Percentiles rank a stretch among this genome's conserved stretches.
Conservation (phyloP, 37 sponge, comb jelly and placozoan species). For the Beroe forskalii region DNA sequence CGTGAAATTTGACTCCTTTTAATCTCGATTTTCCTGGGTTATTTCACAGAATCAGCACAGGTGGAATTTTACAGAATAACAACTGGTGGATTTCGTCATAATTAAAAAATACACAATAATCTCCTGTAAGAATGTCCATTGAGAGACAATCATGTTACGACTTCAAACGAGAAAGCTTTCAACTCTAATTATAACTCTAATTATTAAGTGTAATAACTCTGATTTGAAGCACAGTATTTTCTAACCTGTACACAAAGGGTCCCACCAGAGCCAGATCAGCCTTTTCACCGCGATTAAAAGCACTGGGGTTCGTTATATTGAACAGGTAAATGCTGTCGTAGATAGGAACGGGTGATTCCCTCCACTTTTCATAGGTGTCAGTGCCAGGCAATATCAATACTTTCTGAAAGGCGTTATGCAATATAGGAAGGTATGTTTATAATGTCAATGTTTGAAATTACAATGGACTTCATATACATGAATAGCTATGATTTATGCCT, state of each 20-base stretch:
- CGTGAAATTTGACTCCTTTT: conserved; percentile 6
- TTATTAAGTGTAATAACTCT: no score
- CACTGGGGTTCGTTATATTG: conserved; percentile 16
- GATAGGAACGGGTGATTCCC: conserved; percentile 3
- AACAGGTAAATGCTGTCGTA: conserved; percentile 36
- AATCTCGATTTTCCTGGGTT: conserved; percentile 27
- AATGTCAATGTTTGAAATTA: neutral
- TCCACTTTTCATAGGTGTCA: conserved; percentile 29
- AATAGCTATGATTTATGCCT: no score
- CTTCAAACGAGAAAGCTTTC: no score
- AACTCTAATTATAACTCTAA: no score
- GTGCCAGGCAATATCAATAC: neutral
- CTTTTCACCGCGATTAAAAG: conserved; percentile 18
- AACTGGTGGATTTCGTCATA: no score
- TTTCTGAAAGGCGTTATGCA: neutral
- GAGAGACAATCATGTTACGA: no score
- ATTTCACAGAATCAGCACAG: neutral
- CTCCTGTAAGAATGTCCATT: no score
- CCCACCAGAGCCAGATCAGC: neutral
- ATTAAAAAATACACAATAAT: no score
- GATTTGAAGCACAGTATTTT: no score
- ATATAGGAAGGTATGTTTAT: neutral
- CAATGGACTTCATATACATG: no score
- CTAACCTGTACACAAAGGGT: conserved; percentile 36
- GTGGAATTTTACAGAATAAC: no score